Base-by-base conservation (phyloP, 2,113 vertebrate species). In the Zosterops borbonicus region DNA sequence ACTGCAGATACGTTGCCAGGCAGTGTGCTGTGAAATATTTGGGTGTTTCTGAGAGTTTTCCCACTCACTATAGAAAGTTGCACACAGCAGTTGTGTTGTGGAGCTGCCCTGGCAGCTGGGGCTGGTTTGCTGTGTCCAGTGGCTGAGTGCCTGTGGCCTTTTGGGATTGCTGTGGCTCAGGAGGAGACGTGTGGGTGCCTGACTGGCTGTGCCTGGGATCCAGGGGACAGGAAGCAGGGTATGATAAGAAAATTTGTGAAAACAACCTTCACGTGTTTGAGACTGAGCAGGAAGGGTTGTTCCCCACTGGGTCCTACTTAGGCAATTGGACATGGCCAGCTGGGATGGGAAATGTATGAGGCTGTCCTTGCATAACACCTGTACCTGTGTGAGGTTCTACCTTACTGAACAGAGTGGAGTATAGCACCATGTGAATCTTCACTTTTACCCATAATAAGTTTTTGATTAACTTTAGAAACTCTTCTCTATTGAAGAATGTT, bases 181-280 rank as follows among this genome's bases (percentile, higher is more conserved):
- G 18, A 33, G 49, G 27, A 62, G 37, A 4, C 0, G 0, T 5
- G 12, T 16, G 24, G 19, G 11, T 14, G 25, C 15, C 50, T 20
- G 14, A 63, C 55, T 52, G 33, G 3, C 60, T 69, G 22, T 55
- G 37, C 25, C n/a, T 49, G n/a, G n/a, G 23, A 12, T 59, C 42
- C 39, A 10, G 7, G 2, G 42, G 27, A 16, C 39, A 19, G 55
- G 24, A 39, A 56, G n/a, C 2, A 52, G 33, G 19, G 9, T 17
- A 2, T 17, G n/a, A 3, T n/a, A 4, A 31, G 31, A 35, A 47
- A 63, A 63, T 13, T 2, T 6, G 8, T n/a, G 42, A 9, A 20
- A 70, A 28, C 2, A 49, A 9, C 2, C 5, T 6, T 11, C 0
- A 0, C 3, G 14, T 20, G 29, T 11, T 11, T 6, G 15, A 31